A percentile compares a stretch with the other conserved stretches of the same genome.
These are phyloP conservation scores for Scalopus aquaticus DNA, from an alignment of 2,113 vertebrate species.

Conservation along the genomic window DNA sequence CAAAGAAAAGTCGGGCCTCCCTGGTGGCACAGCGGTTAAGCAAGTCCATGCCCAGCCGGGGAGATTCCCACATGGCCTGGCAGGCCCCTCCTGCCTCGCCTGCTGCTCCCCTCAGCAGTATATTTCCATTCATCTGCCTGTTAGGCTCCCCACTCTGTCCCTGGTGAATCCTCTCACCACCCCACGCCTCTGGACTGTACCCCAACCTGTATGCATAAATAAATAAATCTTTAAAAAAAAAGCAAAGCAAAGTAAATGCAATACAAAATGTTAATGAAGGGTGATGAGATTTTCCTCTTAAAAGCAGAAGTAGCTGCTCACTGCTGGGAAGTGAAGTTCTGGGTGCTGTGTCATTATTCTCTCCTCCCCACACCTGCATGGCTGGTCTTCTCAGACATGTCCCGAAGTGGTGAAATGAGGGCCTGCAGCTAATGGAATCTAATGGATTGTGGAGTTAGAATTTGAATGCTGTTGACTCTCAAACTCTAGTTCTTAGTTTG, in stretches of 20 bases:
- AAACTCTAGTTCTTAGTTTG: not conserved
- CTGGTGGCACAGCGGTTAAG: no score
- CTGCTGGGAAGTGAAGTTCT: not conserved
- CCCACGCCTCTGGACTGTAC: no score
- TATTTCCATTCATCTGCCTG: no score
- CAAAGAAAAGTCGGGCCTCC: no score
- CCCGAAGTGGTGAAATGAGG: not conserved
- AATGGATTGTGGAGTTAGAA: not conserved
- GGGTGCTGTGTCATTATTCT: not conserved
- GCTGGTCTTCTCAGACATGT: not conserved
- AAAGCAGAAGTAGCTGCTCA: not conserved
- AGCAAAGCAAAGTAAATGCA: not conserved
- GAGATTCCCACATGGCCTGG: no score
- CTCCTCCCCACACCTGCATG: not conserved
- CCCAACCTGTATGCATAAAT: no score
- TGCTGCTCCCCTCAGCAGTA: no score
- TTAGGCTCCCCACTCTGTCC: no score
- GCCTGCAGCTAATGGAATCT: not conserved
- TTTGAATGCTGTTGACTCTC: constrained; percentile 22
- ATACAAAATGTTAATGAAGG: not conserved
- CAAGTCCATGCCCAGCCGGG: no score
- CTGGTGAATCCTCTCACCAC: no score
- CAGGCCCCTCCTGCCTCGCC: no score
- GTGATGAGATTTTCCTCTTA: not conserved
- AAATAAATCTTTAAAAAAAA: not conserved